Conservation (phyloP, 2,888 invertebrate genomes). For the Ichneumoninae sp. region DNA sequence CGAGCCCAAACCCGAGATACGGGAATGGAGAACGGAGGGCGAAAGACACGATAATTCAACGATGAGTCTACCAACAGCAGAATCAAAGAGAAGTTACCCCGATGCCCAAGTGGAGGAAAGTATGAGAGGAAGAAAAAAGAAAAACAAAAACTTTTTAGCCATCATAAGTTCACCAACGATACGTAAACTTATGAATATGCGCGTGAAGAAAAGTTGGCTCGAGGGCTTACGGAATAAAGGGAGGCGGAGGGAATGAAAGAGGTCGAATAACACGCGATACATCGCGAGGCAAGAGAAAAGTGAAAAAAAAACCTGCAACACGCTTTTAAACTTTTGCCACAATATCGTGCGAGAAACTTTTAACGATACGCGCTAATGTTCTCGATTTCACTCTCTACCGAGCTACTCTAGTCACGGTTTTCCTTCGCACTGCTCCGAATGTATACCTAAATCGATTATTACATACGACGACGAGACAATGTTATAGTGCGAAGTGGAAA, state of each 20-base stretch:
- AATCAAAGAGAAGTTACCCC: slow-evolving; percentile 8
- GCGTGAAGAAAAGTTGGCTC: slow-evolving; percentile 26
- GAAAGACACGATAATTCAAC: slow-evolving; percentile 25
- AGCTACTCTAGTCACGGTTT: background rate
- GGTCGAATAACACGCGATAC: background rate
- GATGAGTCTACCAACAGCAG: slow-evolving; percentile 23
- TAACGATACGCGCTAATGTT: slow-evolving; percentile 13
- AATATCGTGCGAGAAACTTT: slow-evolving; percentile 13
- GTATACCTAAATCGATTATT: background rate
- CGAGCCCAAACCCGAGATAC: slow-evolving; percentile 15
- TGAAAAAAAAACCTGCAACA: background rate
- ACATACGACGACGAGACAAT: no score
- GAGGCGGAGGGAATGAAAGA: slow-evolving; percentile 1
- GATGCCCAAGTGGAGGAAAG: background rate
- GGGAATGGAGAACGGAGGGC: background rate
- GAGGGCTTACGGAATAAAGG: slow-evolving; percentile 4
- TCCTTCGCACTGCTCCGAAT: background rate
- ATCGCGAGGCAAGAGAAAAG: background rate
- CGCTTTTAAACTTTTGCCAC: slow-evolving; percentile 15
- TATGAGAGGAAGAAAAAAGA: background rate
- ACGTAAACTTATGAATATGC: slow-evolving; percentile 35
- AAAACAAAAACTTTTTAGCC: slow-evolving; percentile 1
- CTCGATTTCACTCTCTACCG: background rate
- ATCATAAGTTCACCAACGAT: slow-evolving; percentile 26
- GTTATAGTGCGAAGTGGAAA: no score